These are phyloP conservation scores for Vimba vimba DNA, from an alignment of 2,113 vertebrate species.

Conservation along the genomic window DNA sequence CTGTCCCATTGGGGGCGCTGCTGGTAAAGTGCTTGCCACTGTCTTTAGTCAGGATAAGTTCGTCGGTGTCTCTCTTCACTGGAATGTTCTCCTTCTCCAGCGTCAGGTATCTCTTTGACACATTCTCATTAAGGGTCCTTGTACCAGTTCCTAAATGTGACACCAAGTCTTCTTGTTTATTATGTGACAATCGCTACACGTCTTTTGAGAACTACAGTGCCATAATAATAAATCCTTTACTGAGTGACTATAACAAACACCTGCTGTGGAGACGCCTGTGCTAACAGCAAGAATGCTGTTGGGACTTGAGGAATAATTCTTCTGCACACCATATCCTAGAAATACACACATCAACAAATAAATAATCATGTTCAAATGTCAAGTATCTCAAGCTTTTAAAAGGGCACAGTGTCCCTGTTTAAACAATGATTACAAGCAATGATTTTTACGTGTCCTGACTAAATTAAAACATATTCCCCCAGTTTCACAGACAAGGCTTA, in stretches of 20 bases:
- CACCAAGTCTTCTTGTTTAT: slow-evolving; percentile 19
- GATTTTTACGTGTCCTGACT: too few species aligned
- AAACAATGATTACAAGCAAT: neutral
- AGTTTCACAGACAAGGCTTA: too few species aligned
- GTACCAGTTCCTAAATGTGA: slow-evolving; percentile 62
- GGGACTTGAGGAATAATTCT: slow-evolving; percentile 73
- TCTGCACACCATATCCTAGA: slow-evolving; percentile 79
- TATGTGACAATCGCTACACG: neutral
- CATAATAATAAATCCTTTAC: neutral
- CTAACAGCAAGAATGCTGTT: slow-evolving; percentile 56
- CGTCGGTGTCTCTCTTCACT: slow-evolving; percentile 86
- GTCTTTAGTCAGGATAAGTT: slow-evolving; percentile 90
- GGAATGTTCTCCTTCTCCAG: slow-evolving; percentile 88
- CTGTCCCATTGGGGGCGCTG: slow-evolving; percentile 67
- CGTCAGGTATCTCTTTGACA: slow-evolving; percentile 86
- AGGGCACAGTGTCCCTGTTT: neutral
- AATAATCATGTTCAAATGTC: neutral
- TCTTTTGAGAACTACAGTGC: neutral
- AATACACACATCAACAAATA: slow-evolving; percentile 6
- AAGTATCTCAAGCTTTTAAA: neutral
- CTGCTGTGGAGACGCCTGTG: slow-evolving; percentile 73
- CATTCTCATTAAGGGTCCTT: slow-evolving; percentile 80
- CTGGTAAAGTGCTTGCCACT: slow-evolving; percentile 91
- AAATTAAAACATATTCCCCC: too few species aligned
- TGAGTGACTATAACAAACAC: slow-evolving; percentile 58